Evolutionary conservation across 2,113 vertebrate species (phyloP), one percentile per base, ranked within the genome.

Genomic region (Paedocypris sp.): DNA sequence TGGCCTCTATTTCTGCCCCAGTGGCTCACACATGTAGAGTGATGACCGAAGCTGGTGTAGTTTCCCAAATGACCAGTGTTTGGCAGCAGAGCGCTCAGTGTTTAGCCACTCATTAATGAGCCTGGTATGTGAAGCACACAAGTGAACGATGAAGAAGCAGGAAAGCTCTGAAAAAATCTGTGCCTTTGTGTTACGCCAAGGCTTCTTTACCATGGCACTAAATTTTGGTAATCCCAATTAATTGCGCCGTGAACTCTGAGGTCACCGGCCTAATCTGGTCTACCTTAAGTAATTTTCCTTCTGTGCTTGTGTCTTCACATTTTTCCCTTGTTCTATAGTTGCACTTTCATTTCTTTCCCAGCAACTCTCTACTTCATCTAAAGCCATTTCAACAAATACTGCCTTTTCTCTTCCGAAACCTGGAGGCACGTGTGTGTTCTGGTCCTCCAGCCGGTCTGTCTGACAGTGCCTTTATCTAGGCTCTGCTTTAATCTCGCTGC

Each of bases 81-180:
- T 68, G 82, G 79, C 79, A 83, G 82, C 74, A 80, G 76, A 83
- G 83, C 85, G 84, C 45, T 76, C 77, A 75, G 13, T 75, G 78
- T 61, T 72, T 74, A 73, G 73, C 75, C 78, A 79, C 71, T 74
- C 56, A 67, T 81, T 75, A 52, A 42, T 69, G 60, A 62, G 28
- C 60, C 43, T 45, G 47, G 60, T 31, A 60, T 41, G 50, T n/a
- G n/a, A n/a, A n/a, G n/a, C n/a, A n/a, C n/a, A n/a, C n/a, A n/a
- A n/a, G n/a, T n/a, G n/a, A n/a, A n/a, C n/a, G n/a, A n/a, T n/a
- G 63, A 64, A 15, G 46, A 54, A 10, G 5, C 31, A 33, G 51
- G 69, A 82, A 64, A 77, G 74, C 77, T 72, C 69, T 77, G 74
- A 70, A 75, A 72, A 73, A 73, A 75, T 72, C 77, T 73, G 75